These are phyloP conservation scores for Dinocampus coccinellae DNA, from an alignment of 2,888 invertebrate genomes.

Conservation along the genomic window DNA sequence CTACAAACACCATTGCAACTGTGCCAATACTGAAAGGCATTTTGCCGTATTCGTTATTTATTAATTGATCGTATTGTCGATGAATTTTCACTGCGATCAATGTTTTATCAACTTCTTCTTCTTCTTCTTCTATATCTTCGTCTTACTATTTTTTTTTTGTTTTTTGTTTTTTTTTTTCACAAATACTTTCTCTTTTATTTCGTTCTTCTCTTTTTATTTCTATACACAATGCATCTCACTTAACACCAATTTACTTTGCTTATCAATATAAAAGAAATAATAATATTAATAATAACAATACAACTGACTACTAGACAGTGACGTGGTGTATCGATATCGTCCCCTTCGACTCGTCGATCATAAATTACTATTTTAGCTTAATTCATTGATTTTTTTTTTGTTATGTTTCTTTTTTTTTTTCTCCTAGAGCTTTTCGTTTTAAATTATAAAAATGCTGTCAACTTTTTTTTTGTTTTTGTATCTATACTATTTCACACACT, in stretches of 20 bases:
- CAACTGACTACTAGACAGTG: neutral
- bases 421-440: no score
- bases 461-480: constrained; percentile 10
- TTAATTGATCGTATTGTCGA: neutral
- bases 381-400: neutral
- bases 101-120: neutral
- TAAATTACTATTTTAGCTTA: neutral
- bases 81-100: neutral
- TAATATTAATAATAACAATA: neutral
- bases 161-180: neutral
- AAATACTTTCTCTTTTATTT: neutral
- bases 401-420: constrained; percentile 11
- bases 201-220: neutral
- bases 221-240: neutral
- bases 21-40: constrained; percentile 55
- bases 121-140: neutral
- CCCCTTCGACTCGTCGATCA: neutral
- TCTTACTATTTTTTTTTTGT: no score
- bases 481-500: constrained; percentile 64
- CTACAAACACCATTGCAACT: constrained; percentile 67
- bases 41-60: constrained; percentile 32
- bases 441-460: neutral
- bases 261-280: neutral
- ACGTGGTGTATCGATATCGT: neutral
- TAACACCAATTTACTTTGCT: neutral